Conservation (phyloP, 1,140 invertebrate species). For the Holcopasites calliopsidis region DNA sequence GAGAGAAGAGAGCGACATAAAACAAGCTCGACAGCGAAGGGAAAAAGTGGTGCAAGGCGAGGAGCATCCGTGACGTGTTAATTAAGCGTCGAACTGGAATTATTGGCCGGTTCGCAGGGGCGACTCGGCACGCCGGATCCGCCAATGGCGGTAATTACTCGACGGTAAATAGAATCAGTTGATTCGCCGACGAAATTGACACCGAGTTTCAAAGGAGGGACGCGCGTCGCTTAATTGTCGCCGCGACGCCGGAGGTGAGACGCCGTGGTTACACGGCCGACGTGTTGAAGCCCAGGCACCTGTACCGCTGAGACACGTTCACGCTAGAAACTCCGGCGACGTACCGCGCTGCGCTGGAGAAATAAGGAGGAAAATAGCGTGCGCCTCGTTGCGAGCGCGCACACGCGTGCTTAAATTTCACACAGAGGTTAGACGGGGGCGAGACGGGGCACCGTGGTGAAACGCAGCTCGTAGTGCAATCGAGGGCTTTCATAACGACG, state of each 20-base stretch:
- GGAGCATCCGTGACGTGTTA: slow-evolving; percentile 31
- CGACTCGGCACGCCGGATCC: slow-evolving; percentile 11
- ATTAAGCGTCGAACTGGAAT: slow-evolving; percentile 35
- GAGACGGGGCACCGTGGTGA: no score
- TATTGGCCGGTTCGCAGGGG: slow-evolving; percentile 35
- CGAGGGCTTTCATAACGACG: slow-evolving; percentile 15
- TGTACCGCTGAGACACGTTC: slow-evolving; percentile 24
- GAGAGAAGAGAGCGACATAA: no score
- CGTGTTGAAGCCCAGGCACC: slow-evolving; percentile 46
- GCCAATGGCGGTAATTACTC: slow-evolving; percentile 42
- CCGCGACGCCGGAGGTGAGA: slow-evolving; percentile 24
- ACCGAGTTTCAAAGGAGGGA: slow-evolving; percentile 46
- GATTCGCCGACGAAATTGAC: slow-evolving; percentile 59
- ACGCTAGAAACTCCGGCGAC: slow-evolving; percentile 34
- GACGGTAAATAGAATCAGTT: slow-evolving; percentile 57
- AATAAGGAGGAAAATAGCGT: background rate
- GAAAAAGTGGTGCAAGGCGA: background rate
- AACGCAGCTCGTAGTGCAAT: background rate
- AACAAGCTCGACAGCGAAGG: background rate
- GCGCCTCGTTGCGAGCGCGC: background rate
- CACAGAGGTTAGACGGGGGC: no score
- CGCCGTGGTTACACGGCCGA: slow-evolving; percentile 22
- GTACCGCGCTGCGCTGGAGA: background rate
- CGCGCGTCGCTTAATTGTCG: slow-evolving; percentile 54
- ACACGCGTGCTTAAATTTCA: background rate